These are phyloP conservation scores for Motacilla alba DNA, from an alignment of 2,113 vertebrate species.

Conservation along the genomic window DNA sequence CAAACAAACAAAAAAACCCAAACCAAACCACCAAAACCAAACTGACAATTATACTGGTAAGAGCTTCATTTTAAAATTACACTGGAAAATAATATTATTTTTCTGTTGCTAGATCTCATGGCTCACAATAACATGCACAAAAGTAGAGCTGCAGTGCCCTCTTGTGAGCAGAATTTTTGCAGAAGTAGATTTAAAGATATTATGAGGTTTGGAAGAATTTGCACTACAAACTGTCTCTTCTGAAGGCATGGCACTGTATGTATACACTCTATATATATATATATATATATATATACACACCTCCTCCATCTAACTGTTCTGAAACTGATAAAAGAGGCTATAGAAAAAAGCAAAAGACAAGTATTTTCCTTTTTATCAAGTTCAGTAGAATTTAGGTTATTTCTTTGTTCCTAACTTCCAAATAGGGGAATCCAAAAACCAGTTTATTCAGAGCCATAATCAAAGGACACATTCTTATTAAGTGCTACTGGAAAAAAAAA, in stretches of 20 bases:
- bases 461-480: background rate
- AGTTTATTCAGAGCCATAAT: background rate
- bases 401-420: background rate
- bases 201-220: background rate
- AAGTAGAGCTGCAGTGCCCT: conserved; percentile 42
- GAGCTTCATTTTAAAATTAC: background rate
- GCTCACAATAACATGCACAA: background rate
- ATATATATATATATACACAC: background rate
- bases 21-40: background rate
- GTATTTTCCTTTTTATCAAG: background rate
- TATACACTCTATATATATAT: no score
- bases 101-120: background rate
- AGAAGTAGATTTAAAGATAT: background rate
- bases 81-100: background rate
- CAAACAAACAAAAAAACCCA: no score
- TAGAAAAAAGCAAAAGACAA: background rate
- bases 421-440: accelerated
- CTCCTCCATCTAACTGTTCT: background rate
- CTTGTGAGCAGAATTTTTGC: conserved; percentile 1
- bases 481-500: background rate
- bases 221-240: background rate
- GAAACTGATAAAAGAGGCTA: background rate
- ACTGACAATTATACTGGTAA: background rate
- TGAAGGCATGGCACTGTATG: accelerated
- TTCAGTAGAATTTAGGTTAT: background rate